Evolutionary conservation across 2,113 vertebrate genomes (phyloP).

Genomic region (Turnix velox): DNA sequence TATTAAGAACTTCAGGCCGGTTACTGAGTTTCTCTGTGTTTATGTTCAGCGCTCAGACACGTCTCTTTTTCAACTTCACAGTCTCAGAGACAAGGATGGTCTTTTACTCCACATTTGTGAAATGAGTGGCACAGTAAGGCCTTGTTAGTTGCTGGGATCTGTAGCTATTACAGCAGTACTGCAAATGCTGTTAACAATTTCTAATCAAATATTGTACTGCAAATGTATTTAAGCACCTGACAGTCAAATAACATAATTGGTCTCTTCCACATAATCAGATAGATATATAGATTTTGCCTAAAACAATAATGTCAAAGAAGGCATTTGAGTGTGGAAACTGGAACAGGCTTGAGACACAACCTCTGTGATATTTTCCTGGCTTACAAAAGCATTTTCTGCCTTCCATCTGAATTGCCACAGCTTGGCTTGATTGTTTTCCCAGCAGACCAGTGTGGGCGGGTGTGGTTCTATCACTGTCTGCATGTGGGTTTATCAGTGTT

Average conservation of each 20-base stretch:
- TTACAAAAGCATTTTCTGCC: not conserved
- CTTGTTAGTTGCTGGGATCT: not conserved
- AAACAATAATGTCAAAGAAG: not conserved
- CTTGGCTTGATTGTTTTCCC: not conserved
- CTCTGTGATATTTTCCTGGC: not conserved
- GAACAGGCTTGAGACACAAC: not conserved
- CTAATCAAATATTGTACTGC: not conserved
- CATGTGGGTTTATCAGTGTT: too few species aligned
- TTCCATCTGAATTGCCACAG: not conserved
- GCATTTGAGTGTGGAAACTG: not conserved
- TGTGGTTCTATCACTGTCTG: too few species aligned
- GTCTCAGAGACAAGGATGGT: not conserved
- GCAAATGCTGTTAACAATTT: not conserved
- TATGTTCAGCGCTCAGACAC: not conserved
- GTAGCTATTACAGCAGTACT: not conserved
- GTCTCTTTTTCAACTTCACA: not conserved
- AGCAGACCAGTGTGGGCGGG: rapidly evolving
- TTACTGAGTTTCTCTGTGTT: not conserved
- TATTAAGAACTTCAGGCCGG: not conserved
- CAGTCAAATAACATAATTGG: not conserved
- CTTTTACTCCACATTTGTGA: not conserved
- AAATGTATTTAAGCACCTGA: not conserved
- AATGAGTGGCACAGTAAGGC: not conserved
- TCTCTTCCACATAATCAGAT: not conserved
- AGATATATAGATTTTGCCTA: not conserved